These are phyloP conservation scores for Ectobius pallidus DNA, from an alignment of 2,888 invertebrate species.

Conservation along the genomic window DNA sequence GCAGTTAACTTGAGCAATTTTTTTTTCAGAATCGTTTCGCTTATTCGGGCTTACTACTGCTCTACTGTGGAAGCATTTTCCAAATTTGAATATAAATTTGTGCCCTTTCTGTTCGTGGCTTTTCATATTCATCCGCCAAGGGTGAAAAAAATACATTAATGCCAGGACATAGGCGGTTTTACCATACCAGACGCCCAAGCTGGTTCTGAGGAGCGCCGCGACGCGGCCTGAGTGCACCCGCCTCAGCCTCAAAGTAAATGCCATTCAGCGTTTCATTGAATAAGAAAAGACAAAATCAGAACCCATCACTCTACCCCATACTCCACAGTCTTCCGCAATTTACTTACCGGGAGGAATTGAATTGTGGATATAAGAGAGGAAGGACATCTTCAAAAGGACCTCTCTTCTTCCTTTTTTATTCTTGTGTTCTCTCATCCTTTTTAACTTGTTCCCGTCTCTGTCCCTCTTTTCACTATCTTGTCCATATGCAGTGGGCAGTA, in stretches of 20 bases:
- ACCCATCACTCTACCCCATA: slow-evolving; percentile 33
- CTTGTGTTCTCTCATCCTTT: slow-evolving; percentile 27
- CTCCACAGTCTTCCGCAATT: slow-evolving; percentile 37
- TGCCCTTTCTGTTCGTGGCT: too few species aligned
- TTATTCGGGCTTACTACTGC: too few species aligned
- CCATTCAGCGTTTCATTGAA: slow-evolving; percentile 43
- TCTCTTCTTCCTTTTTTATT: slow-evolving; percentile 31
- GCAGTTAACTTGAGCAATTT: too few species aligned
- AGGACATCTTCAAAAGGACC: slow-evolving; percentile 42
- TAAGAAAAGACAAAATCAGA: slow-evolving; percentile 43
- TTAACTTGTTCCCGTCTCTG: slow-evolving; percentile 17
- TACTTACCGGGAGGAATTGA: slow-evolving; percentile 42
- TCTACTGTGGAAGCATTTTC: too few species aligned
- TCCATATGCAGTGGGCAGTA: slow-evolving; percentile 41
- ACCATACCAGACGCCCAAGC: too few species aligned
- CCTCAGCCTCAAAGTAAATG: slow-evolving; percentile 41
- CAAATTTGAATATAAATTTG: too few species aligned
- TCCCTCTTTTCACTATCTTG: slow-evolving; percentile 39
- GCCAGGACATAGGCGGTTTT: too few species aligned
- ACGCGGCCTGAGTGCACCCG: slow-evolving; percentile 6
- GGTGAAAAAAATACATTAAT: too few species aligned
- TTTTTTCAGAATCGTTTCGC: too few species aligned
- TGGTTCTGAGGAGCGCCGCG: too few species aligned
- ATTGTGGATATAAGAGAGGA: slow-evolving; percentile 38
- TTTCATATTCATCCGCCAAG: too few species aligned